Evolutionary conservation across 2,797 vertebrate species (phyloP).

Genomic region (Lutjanus campechanus): DNA sequence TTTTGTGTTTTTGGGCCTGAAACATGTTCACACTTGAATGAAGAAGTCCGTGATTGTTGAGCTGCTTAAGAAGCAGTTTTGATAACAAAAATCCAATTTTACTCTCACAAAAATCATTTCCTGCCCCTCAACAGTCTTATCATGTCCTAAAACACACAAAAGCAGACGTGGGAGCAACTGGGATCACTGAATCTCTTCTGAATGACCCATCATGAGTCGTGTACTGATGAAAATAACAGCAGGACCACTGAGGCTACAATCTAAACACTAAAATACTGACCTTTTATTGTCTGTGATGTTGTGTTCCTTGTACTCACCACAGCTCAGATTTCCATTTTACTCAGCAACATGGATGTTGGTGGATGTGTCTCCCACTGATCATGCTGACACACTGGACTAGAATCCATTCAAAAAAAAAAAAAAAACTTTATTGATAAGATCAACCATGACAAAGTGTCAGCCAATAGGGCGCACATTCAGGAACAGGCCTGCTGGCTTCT

Average conservation of each 20-base stretch:
- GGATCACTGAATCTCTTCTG: background rate
- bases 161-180: background rate
- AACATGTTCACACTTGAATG: background rate
- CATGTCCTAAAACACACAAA: background rate
- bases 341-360: accelerated
- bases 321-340: background rate
- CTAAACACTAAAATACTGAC: background rate
- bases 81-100: background rate
- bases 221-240: background rate
- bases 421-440: conserved; percentile 31
- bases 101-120: background rate
- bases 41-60: background rate
- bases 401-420: conserved; percentile 1
- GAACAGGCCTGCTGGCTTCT: background rate
- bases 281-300: background rate
- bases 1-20: background rate
- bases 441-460: background rate
- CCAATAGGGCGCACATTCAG: conserved; percentile 28
- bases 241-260: background rate
- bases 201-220: background rate
- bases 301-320: background rate
- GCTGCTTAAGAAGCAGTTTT: background rate
- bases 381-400: background rate
- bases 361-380: background rate
- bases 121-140: background rate